A percentile compares a stretch with the other conserved stretches of the same genome.
Conservation (phyloP, 23 tunicate genomes). For the Clavelina lepadiformis region DNA sequence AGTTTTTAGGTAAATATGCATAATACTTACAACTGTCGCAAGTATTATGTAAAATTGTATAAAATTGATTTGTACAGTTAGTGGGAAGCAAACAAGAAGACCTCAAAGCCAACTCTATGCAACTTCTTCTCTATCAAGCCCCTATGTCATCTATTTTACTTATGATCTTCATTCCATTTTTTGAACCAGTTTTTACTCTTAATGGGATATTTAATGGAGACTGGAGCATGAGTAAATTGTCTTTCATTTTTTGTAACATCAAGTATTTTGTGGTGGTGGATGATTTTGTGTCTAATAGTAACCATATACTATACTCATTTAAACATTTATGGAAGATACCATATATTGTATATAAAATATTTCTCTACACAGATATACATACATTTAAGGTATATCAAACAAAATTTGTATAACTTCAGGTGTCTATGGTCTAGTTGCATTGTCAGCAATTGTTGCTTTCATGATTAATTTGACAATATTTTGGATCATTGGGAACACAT, state of each 20-base stretch:
- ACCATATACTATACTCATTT: background rate
- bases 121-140: constrained; percentile 84
- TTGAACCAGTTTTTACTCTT: constrained; percentile 72
- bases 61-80: constrained; percentile 51
- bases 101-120: constrained; percentile 91
- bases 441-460: constrained; percentile 71
- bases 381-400: too few species aligned
- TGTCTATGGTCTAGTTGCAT: constrained; percentile 40
- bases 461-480: constrained; percentile 90
- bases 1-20: too few species aligned
- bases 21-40: too few species aligned
- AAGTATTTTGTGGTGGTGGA: background rate
- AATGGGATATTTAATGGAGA: constrained; percentile 68
- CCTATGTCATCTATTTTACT: constrained; percentile 79
- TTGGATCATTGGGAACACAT: constrained; percentile 98
- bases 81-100: constrained; percentile 92
- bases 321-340: background rate
- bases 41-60: too few species aligned
- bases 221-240: constrained; percentile 47
- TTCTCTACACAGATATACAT: too few species aligned
- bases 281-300: background rate
- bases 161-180: constrained; percentile 60
- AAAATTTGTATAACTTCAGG: constrained; percentile 23
- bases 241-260: background rate
- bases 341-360: too few species aligned